phyloP scores from a whole-genome alignment of 2,797 vertebrate genomes.

The Glossophaga mutica region DNA sequence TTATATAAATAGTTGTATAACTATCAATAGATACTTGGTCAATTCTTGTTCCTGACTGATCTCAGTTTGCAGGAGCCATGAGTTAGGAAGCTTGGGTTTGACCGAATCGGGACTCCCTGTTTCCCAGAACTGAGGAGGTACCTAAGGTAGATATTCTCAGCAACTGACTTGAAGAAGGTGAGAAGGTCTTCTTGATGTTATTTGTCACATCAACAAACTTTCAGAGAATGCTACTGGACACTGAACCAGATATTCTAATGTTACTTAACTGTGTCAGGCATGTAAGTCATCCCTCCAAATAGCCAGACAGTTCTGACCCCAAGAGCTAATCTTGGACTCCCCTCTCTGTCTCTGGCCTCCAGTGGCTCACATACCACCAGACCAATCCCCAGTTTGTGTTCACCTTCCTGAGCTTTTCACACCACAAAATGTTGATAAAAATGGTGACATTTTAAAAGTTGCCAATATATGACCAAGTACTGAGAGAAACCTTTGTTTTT shows the following conservation, averaged over 20 bases:
- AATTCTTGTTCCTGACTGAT: neutral
- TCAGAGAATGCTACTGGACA: neutral
- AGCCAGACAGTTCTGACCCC: neutral
- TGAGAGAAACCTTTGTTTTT: neutral
- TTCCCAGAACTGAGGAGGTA: neutral
- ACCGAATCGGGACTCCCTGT: neutral
- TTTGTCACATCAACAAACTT: neutral
- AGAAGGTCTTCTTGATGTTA: neutral
- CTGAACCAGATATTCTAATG: neutral
- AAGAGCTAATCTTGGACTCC: neutral
- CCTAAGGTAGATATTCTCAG: neutral
- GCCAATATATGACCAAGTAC: neutral
- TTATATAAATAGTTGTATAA: neutral
- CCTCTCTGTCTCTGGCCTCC: neutral
- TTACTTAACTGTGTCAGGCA: neutral
- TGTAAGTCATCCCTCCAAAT: neutral
- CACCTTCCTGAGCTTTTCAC: neutral
- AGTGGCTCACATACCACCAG: neutral
- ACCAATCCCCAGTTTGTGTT: neutral
- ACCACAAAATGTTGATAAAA: neutral
- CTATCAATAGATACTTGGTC: neutral
- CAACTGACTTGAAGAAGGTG: neutral
- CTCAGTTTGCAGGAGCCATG: neutral
- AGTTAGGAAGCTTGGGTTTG: neutral
- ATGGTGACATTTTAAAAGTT: neutral